These are phyloP conservation scores for Zaprionus vittiger DNA, from an alignment of 1,140 invertebrate species.

Conservation along the genomic window DNA sequence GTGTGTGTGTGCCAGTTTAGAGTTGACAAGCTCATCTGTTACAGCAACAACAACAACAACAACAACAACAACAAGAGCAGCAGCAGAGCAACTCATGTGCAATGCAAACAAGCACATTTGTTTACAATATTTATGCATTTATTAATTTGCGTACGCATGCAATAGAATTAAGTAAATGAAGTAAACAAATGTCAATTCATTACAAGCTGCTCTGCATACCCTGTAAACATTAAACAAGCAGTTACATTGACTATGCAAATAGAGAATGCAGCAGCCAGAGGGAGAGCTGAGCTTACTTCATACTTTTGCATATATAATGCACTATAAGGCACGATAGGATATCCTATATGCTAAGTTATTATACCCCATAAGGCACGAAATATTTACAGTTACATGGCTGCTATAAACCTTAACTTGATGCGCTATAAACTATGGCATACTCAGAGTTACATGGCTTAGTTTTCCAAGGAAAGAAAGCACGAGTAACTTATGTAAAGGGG, in stretches of 20 bases:
- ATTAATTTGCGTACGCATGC: constrained; percentile 55
- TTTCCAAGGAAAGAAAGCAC: background rate
- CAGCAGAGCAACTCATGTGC: constrained; percentile 55
- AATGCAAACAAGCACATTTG: constrained; percentile 72
- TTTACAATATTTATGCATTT: constrained; percentile 75
- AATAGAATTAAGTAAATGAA: background rate
- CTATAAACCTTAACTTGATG: background rate
- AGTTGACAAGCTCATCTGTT: constrained; percentile 78
- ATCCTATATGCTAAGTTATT: too few species aligned
- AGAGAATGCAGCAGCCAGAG: background rate
- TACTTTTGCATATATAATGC: background rate
- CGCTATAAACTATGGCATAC: background rate
- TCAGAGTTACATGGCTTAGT: background rate
- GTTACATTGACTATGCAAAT: too few species aligned
- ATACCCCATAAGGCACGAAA: background rate
- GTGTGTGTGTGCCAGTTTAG: constrained; percentile 71
- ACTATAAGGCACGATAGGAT: too few species aligned
- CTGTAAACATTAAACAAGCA: background rate
- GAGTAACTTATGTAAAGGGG: background rate
- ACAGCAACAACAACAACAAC: constrained; percentile 26
- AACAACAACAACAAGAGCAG: constrained; percentile 27
- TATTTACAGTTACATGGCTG: background rate
- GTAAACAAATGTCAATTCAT: constrained; percentile 1
- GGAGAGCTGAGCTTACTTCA: background rate
- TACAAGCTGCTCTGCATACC: background rate